A percentile compares a stretch with the other conserved stretches of the same genome.
phyloP scores from a whole-genome alignment of 2,888 invertebrate species.

The Campopleginae sp. region DNA sequence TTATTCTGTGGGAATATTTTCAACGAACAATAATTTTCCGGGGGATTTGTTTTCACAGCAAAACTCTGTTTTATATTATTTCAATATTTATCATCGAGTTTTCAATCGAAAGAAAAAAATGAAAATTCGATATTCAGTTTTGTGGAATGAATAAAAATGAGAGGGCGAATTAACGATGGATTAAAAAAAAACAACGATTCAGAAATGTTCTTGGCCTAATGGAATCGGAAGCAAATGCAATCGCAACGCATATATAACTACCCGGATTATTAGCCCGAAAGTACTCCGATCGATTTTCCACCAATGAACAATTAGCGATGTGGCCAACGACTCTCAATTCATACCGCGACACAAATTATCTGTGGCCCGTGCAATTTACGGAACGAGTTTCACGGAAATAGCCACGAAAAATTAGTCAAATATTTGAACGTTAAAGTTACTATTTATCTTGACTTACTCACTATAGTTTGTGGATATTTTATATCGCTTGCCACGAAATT shows the following conservation, averaged over 20 bases:
- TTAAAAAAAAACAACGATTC: not conserved
- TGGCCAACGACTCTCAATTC: constrained; percentile 6
- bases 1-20: not conserved
- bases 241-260: not conserved
- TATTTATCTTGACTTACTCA: not conserved
- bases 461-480: not conserved
- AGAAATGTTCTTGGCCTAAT: not conserved
- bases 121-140: not conserved
- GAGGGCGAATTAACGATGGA: not conserved
- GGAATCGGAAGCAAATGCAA: not conserved
- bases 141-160: not conserved
- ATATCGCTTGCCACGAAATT: not conserved
- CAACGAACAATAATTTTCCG: not conserved
- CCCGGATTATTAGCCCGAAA: constrained; percentile 8
- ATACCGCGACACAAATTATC: constrained; percentile 14
- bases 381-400: constrained; percentile 4
- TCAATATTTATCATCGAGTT: not conserved
- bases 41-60: not conserved
- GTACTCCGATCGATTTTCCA: constrained; percentile 11
- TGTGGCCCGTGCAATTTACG: constrained; percentile 9
- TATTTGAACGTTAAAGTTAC: constrained; percentile 49
- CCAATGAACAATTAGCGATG: constrained; percentile 20
- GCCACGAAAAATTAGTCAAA: constrained; percentile 24
- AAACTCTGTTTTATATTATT: not conserved
- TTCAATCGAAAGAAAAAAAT: not conserved